A percentile compares a stretch with the other conserved stretches of the same genome.
phyloP scores from a whole-genome alignment of 1,140 invertebrate species.

The Dendrolimus kikuchii region DNA sequence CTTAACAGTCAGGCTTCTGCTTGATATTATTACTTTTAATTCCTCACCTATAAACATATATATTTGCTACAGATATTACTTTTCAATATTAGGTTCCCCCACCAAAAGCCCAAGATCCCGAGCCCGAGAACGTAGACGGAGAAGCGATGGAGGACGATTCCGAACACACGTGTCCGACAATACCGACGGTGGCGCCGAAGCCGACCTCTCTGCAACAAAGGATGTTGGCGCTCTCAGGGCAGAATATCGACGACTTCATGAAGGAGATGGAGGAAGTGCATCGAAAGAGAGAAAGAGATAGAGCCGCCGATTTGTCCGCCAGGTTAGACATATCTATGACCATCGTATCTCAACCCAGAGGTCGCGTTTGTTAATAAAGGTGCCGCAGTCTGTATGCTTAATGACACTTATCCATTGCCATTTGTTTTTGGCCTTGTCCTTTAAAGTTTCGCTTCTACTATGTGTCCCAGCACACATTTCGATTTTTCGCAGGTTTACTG shows the following conservation, averaged over 20 bases:
- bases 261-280: conserved; percentile 92
- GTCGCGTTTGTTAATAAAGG: neutral
- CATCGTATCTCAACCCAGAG: neutral
- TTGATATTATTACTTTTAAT: no score
- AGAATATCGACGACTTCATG: conserved; percentile 94
- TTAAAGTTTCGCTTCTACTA: no score
- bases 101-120: conserved; percentile 4
- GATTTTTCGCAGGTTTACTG: no score
- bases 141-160: conserved; percentile 32
- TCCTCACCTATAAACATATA: neutral
- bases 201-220: conserved; percentile 85
- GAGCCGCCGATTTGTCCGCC: conserved; percentile 76
- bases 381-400: no score
- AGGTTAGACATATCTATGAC: conserved; percentile 42
- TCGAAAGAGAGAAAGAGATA: conserved; percentile 79
- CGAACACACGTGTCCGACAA: neutral
- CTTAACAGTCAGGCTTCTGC: no score
- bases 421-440: no score
- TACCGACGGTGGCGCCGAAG: conserved; percentile 67
- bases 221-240: conserved; percentile 88
- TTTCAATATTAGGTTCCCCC: conserved; percentile 9
- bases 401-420: no score
- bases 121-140: conserved; percentile 32
- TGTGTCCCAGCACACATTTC: no score
- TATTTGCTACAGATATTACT: neutral